Conservation (phyloP, 2,113 vertebrate genomes). For the Bubo scandiacus region DNA sequence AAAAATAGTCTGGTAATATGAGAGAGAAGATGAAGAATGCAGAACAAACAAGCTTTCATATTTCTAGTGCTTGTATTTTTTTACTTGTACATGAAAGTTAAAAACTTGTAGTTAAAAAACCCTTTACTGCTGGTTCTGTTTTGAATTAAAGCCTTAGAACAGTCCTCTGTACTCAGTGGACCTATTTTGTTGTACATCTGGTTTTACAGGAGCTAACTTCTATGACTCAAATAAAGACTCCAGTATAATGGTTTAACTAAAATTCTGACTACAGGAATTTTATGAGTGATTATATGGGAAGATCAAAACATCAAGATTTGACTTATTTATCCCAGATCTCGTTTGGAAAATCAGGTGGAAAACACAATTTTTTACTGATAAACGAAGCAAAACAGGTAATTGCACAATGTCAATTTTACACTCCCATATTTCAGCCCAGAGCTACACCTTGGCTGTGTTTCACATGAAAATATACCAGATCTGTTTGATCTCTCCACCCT, state of each 20-base stretch:
- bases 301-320: not conserved
- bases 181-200: not conserved
- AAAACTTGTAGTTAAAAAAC: not conserved
- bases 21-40: slow-evolving; percentile 4
- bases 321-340: not conserved
- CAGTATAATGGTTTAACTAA: not conserved
- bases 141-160: not conserved
- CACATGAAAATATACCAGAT: not conserved
- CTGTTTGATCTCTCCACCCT: not conserved
- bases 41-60: slow-evolving; percentile 42
- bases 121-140: not conserved
- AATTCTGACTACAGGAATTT: not conserved
- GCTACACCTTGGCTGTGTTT: not conserved
- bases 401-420: not conserved
- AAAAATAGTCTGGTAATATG: slow-evolving; percentile 50
- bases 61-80: slow-evolving; percentile 12
- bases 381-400: not conserved
- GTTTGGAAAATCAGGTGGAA: not conserved
- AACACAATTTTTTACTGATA: not conserved
- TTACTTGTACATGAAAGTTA: not conserved
- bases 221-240: not conserved
- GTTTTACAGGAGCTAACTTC: not conserved
- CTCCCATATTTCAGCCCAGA: not conserved
- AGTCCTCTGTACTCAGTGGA: not conserved
- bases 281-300: not conserved